These are phyloP conservation scores for Osmerus mordax DNA, from an alignment of 2,113 vertebrate genomes.

Conservation along the genomic window DNA sequence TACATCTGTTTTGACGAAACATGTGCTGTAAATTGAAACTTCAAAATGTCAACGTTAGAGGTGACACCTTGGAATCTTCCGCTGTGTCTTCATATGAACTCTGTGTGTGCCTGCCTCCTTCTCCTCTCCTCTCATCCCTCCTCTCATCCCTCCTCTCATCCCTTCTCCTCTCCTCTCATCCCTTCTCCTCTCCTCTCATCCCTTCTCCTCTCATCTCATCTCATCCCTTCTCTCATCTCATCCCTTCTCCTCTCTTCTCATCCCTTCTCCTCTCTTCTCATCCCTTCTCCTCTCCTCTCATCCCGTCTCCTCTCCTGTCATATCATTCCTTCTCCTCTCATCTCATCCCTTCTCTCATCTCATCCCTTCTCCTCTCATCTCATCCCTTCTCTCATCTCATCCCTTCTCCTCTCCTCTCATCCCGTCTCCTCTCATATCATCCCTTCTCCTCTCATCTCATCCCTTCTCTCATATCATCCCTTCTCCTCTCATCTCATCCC, in stretches of 20 bases:
- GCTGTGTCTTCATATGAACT: not conserved
- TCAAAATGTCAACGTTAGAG: no score
- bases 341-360: not conserved
- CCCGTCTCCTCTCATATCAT: not conserved
- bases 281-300: slow-evolving; percentile 1
- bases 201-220: not conserved
- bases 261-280: not conserved
- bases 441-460: not conserved
- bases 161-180: no score
- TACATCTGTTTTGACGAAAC: no score
- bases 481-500: not conserved
- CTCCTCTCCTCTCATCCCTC: not conserved
- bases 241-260: not conserved
- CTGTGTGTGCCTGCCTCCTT: not conserved
- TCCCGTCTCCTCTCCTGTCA: not conserved
- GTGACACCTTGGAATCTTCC: slow-evolving; percentile 6
- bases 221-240: not conserved
- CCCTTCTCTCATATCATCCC: not conserved
- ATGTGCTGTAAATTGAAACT: no score
- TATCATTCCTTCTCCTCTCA: not conserved
- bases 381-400: not conserved
- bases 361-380: not conserved
- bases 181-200: no score
- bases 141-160: no score
- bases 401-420: not conserved